phyloP scores from a whole-genome alignment of 2,113 vertebrate species.

The Varanus komodoensis region DNA sequence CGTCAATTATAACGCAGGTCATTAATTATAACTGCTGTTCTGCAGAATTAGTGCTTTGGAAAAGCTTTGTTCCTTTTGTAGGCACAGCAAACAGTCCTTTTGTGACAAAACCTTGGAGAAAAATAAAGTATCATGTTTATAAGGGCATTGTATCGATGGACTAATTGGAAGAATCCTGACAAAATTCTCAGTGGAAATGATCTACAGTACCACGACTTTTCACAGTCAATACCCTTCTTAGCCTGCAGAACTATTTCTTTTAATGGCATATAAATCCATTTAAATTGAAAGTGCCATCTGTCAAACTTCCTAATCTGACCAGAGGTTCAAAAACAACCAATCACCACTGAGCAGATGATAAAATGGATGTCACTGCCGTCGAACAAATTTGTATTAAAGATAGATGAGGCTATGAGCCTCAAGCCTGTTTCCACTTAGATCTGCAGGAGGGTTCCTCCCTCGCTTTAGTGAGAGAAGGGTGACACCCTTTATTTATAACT shows the following conservation, averaged over 20 bases:
- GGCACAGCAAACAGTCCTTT: slow-evolving; percentile 34
- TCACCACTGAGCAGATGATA: slow-evolving; percentile 61
- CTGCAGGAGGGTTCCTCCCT: slow-evolving; percentile 16
- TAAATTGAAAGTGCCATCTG: slow-evolving; percentile 64
- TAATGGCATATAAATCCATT: slow-evolving; percentile 64
- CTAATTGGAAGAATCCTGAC: slow-evolving; percentile 73
- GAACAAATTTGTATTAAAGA: slow-evolving; percentile 36
- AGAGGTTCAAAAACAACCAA: slow-evolving; percentile 53
- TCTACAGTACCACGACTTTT: slow-evolving; percentile 57
- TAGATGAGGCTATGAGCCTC: background rate
- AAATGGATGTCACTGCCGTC: slow-evolving; percentile 47
- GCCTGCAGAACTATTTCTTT: slow-evolving; percentile 53
- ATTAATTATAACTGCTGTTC: slow-evolving; percentile 66
- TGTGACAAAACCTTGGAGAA: slow-evolving; percentile 69
- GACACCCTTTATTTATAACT: slow-evolving; percentile 29
- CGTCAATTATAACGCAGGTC: slow-evolving; percentile 58
- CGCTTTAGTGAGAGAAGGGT: slow-evolving; percentile 41
- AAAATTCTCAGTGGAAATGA: slow-evolving; percentile 68
- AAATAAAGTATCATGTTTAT: slow-evolving; percentile 72
- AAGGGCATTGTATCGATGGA: slow-evolving; percentile 70
- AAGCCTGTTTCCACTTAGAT: slow-evolving; percentile 22
- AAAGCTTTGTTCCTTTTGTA: slow-evolving; percentile 70
- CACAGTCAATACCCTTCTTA: slow-evolving; percentile 64
- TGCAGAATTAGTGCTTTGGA: slow-evolving; percentile 40
- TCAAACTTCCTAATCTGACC: slow-evolving; percentile 62